phyloP scores from a whole-genome alignment of 2,797 vertebrate genomes.

The Babyrousa celebensis region DNA sequence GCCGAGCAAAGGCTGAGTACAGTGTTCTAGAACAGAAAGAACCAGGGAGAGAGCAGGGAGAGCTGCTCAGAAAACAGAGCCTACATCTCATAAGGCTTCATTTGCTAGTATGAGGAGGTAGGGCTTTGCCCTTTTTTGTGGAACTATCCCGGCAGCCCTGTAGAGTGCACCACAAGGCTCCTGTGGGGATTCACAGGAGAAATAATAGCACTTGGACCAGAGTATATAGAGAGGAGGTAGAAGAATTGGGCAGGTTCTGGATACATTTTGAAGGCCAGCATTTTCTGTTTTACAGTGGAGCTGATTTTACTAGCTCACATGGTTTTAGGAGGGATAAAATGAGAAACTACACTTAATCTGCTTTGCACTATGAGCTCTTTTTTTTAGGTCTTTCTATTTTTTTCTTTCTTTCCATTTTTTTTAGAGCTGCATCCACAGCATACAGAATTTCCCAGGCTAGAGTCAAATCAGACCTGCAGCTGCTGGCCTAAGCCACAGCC shows the following conservation, averaged over 20 bases:
- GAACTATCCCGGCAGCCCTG: not conserved
- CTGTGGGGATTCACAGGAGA: not conserved
- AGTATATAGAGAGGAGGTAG: not conserved
- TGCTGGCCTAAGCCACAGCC: no score
- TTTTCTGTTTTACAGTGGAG: not conserved
- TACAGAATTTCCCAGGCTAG: no score
- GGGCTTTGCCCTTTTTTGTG: not conserved
- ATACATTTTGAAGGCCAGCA: not conserved
- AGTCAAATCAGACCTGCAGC: no score
- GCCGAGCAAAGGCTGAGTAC: not conserved
- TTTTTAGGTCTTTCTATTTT: not conserved
- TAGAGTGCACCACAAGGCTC: not conserved
- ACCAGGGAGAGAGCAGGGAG: not conserved
- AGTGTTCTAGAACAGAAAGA: not conserved
- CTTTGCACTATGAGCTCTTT: not conserved
- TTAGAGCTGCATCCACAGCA: no score
- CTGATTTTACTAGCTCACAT: not conserved
- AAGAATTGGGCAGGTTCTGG: not conserved
- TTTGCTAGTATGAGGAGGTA: not conserved
- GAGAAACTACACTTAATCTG: not conserved
- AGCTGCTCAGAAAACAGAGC: not conserved
- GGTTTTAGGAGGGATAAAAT: not conserved
- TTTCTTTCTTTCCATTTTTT: no score
- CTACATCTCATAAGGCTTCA: not conserved
- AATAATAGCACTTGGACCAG: not conserved